phyloP scores from a whole-genome alignment of 1,140 invertebrate species.

The Brachionus asplanchnoidis region DNA sequence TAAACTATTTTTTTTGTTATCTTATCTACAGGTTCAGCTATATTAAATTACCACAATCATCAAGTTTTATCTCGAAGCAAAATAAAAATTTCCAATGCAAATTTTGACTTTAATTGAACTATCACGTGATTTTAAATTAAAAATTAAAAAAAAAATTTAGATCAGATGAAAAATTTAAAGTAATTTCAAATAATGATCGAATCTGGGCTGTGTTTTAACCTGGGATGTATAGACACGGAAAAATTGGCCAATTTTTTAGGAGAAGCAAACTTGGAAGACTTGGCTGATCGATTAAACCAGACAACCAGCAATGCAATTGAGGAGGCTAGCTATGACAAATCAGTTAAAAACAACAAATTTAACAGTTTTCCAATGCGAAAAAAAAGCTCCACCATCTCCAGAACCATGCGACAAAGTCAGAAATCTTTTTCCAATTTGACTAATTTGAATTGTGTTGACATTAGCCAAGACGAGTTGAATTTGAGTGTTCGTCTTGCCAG shows the following conservation, averaged over 20 bases:
- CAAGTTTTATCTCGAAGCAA: not conserved
- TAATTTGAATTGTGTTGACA: not conserved
- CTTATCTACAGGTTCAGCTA: not conserved
- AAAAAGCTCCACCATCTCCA: not conserved
- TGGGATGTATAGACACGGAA: not conserved
- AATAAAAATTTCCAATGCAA: not conserved
- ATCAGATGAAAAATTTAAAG: not conserved
- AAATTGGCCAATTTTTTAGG: not conserved
- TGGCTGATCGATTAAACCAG: not conserved
- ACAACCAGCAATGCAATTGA: not conserved
- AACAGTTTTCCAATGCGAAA: slow-evolving; percentile 14
- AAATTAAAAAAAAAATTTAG: not conserved
- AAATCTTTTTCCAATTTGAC: not conserved
- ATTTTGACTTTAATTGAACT: not conserved
- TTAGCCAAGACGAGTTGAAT: slow-evolving; percentile 4
- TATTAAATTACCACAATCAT: not conserved
- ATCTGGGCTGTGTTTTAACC: not conserved
- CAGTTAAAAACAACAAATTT: slow-evolving; percentile 19
- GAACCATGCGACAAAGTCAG: not conserved
- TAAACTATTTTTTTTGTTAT: not conserved
- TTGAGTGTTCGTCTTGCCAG: not conserved
- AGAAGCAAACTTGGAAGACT: not conserved
- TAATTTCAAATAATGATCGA: not conserved
- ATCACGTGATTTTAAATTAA: not conserved
- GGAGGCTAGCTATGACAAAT: not conserved